These are phyloP conservation scores for Lithobates sylvaticus DNA, from an alignment of 2,797 vertebrate species.

Conservation along the genomic window DNA sequence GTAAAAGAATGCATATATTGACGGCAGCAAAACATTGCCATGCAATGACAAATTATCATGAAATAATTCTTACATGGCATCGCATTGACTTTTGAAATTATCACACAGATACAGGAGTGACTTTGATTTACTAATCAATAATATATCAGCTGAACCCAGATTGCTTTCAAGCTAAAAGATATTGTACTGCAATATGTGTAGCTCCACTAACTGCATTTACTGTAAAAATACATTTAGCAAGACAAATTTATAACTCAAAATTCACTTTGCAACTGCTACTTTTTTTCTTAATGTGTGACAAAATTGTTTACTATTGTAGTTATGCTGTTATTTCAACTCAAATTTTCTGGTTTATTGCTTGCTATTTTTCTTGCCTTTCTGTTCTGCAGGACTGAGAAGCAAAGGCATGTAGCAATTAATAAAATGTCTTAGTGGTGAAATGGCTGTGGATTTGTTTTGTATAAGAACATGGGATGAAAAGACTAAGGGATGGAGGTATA, in stretches of 20 bases:
- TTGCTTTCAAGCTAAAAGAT: constrained; percentile 4
- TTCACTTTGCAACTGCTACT: constrained; percentile 28
- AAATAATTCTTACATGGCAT: constrained; percentile 4
- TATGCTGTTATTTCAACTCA: constrained; percentile 32
- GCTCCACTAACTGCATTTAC: constrained; percentile 13
- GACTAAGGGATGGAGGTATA: constrained; percentile 17
- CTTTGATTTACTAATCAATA: constrained; percentile 15
- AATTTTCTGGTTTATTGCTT: constrained; percentile 41
- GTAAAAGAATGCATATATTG: not conserved
- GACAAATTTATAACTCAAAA: constrained; percentile 30
- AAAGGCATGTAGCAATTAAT: constrained; percentile 47
- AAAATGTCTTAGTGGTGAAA: constrained; percentile 33
- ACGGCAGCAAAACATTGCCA: not conserved
- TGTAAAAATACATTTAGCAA: constrained; percentile 31
- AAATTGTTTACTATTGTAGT: constrained; percentile 44
- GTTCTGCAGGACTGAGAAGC: constrained; percentile 16
- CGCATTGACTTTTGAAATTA: not conserved
- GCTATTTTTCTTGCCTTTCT: constrained; percentile 39
- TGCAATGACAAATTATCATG: not conserved
- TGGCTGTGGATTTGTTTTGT: constrained; percentile 37
- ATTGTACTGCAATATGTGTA: constrained; percentile 8
- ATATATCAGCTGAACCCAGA: not conserved
- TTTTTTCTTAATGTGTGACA: constrained; percentile 25
- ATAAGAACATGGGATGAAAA: not conserved
- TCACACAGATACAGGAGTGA: not conserved